phyloP scores from a whole-genome alignment of 2,888 invertebrate genomes.

The Chaetogeoica ovagalla region DNA sequence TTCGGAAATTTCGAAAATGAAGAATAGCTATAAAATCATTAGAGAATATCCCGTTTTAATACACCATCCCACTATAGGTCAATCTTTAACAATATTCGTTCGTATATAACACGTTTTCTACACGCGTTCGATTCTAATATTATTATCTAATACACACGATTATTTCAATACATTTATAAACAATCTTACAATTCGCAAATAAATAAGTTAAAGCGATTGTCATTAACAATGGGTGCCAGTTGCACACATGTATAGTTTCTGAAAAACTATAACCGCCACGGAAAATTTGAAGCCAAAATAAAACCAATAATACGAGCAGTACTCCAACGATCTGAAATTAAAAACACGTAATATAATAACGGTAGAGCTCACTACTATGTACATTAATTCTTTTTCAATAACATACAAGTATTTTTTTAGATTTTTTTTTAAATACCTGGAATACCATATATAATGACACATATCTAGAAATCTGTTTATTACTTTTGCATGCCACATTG shows the following conservation, averaged over 20 bases:
- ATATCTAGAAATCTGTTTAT: neutral
- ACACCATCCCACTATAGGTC: too few species aligned
- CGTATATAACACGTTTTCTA: too few species aligned
- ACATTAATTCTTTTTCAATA: neutral
- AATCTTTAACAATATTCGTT: too few species aligned
- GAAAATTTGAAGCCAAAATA: slow-evolving; percentile 48
- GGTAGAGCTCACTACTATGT: neutral
- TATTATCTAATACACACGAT: too few species aligned
- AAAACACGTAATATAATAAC: neutral
- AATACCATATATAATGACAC: slow-evolving; percentile 8
- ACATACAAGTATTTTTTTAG: neutral
- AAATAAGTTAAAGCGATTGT: slow-evolving; percentile 76
- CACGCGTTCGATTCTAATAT: too few species aligned
- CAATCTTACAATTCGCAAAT: slow-evolving; percentile 75
- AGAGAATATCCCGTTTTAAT: neutral
- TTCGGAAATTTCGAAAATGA: slow-evolving; percentile 76
- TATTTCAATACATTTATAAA: neutral
- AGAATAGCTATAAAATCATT: slow-evolving; percentile 72
- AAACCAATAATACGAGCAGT: slow-evolving; percentile 21
- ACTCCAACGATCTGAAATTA: slow-evolving; percentile 45
- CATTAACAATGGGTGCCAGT: slow-evolving; percentile 89
- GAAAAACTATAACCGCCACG: slow-evolving; percentile 44
- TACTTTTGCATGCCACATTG: neutral
- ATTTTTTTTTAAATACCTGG: slow-evolving; percentile 17
- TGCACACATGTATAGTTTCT: slow-evolving; percentile 67